These are phyloP conservation scores for Hoplodrina blanda DNA, from an alignment of 2,888 invertebrate species.

Conservation along the genomic window DNA sequence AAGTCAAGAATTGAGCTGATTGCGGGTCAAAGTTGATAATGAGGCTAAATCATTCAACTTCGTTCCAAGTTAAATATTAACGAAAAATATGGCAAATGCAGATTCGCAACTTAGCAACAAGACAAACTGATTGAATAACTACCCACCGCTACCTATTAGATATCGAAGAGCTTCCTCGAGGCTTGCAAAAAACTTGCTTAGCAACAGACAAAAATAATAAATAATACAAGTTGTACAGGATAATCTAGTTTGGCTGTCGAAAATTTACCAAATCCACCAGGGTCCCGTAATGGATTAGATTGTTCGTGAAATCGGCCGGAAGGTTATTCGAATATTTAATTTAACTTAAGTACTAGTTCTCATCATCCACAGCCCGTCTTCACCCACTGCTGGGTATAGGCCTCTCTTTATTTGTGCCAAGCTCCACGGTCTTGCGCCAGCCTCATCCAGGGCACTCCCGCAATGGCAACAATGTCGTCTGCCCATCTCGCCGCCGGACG, in stretches of 20 bases:
- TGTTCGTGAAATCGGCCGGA: slow-evolving; percentile 59
- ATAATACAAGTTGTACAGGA: slow-evolving; percentile 60
- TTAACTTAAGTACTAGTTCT: slow-evolving; percentile 17
- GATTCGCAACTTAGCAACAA: slow-evolving; percentile 56
- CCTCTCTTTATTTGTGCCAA: no score
- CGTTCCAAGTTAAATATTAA: slow-evolving; percentile 35
- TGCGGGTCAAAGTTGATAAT: slow-evolving; percentile 61
- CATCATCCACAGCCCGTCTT: no score
- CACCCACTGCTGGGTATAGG: no score
- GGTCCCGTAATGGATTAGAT: slow-evolving; percentile 64
- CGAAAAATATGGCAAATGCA: slow-evolving; percentile 51
- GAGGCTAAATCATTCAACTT: slow-evolving; percentile 33
- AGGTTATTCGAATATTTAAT: slow-evolving; percentile 41
- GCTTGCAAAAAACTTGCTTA: slow-evolving; percentile 62
- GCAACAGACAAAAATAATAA: slow-evolving; percentile 61
- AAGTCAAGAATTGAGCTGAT: slow-evolving; percentile 53
- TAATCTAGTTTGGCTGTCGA: slow-evolving; percentile 66
- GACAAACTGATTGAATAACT: slow-evolving; percentile 49
- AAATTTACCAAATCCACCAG: slow-evolving; percentile 57
- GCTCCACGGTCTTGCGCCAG: no score
- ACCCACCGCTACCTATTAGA: slow-evolving; percentile 42
- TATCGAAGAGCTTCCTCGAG: slow-evolving; percentile 57
- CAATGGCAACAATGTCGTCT: no score
- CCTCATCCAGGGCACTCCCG: no score
- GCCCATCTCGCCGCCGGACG: no score